A percentile compares a stretch with the other conserved stretches of the same genome.
phyloP scores from a whole-genome alignment of 2,888 invertebrate genomes.

The Leistus spinibarbis region DNA sequence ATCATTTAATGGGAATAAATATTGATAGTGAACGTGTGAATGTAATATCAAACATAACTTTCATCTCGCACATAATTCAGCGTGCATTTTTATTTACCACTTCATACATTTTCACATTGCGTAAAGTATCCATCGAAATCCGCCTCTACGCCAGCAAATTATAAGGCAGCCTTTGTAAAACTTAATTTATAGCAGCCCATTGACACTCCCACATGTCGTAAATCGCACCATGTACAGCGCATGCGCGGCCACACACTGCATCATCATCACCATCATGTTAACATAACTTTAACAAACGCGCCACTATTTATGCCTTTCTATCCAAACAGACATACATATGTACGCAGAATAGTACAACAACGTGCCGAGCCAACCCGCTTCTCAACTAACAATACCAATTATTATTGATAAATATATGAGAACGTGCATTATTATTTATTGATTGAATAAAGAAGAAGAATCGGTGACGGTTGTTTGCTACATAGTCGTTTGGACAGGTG shows the following conservation, averaged over 20 bases:
- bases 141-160: slow-evolving; percentile 11
- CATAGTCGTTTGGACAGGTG: background rate
- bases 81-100: background rate
- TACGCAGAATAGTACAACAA: too few relatives aligned
- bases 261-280: background rate
- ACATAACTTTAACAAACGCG: background rate
- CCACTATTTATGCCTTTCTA: background rate
- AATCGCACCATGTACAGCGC: background rate
- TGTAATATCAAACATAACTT: background rate
- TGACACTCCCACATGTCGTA: slow-evolving; percentile 25
- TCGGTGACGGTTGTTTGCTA: too few relatives aligned
- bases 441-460: slow-evolving; percentile 1
- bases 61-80: background rate
- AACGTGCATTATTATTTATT: slow-evolving; percentile 14
- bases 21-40: background rate
- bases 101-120: background rate
- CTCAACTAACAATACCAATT: background rate
- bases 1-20: background rate
- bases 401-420: slow-evolving; percentile 23
- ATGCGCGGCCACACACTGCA: background rate
- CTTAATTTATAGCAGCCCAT: slow-evolving; percentile 28
- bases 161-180: slow-evolving; percentile 30
- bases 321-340: background rate
- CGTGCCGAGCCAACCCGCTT: background rate
- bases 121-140: background rate